Conservation (phyloP, 2,113 vertebrate genomes). For the Mustela lutreola region DNA sequence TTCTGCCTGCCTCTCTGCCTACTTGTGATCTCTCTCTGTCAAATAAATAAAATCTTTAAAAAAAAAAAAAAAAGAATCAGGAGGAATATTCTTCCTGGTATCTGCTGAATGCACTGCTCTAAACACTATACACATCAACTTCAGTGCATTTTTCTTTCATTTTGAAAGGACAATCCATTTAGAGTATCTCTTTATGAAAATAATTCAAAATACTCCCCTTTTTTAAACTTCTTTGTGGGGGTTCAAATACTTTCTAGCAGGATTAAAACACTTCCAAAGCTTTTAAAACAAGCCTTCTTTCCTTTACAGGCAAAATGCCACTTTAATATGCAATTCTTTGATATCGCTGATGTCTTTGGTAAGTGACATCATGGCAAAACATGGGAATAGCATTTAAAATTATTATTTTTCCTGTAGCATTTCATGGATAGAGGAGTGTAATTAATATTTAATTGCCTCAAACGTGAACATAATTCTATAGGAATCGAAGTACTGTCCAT, state of each 20-base stretch:
- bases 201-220: not conserved
- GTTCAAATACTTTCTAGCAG: not conserved
- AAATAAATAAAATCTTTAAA: too few species aligned
- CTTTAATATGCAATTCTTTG: constrained; percentile 57
- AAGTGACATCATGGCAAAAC: constrained; percentile 12
- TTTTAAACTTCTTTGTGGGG: constrained; percentile 50
- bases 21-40: too few species aligned
- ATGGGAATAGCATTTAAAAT: constrained; percentile 23
- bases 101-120: not conserved
- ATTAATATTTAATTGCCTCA: constrained; percentile 21
- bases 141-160: not conserved
- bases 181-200: not conserved
- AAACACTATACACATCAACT: not conserved
- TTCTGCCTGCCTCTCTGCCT: too few species aligned
- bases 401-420: not conserved
- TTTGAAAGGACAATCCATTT: constrained; percentile 3
- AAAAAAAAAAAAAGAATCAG: not conserved
- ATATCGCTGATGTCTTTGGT: constrained; percentile 50
- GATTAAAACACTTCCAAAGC: constrained; percentile 54
- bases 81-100: not conserved
- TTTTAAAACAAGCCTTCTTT: constrained; percentile 47
- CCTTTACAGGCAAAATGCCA: constrained; percentile 20
- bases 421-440: not conserved
- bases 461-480: constrained; percentile 9
- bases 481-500: not conserved